Conservation (phyloP, 2,888 invertebrate species). For the Drosophila affinis region DNA sequence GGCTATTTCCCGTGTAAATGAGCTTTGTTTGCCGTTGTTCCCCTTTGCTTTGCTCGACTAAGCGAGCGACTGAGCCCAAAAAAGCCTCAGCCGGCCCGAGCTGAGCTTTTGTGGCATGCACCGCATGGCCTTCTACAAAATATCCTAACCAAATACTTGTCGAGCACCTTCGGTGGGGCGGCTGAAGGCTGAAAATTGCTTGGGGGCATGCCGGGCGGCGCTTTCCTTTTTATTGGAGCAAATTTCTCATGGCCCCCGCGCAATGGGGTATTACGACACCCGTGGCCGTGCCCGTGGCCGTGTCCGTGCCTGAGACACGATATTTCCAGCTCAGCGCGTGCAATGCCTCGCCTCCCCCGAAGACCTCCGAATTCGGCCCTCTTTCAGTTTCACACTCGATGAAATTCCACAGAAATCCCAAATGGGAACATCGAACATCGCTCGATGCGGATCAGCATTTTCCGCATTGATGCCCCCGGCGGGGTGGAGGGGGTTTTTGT, state of each 20-base stretch:
- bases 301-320: too few species aligned
- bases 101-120: conserved; percentile 64
- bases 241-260: conserved; percentile 15
- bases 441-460: neutral
- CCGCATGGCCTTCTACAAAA: conserved; percentile 45
- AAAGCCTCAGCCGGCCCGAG: conserved; percentile 40
- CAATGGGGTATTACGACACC: neutral
- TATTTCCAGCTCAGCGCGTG: conserved; percentile 5
- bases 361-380: neutral
- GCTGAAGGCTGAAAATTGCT: conserved; percentile 30
- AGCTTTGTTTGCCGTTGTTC: conserved; percentile 65
- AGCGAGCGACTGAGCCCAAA: conserved; percentile 20
- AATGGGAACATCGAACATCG: neutral
- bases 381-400: neutral
- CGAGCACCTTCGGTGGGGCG: neutral
- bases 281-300: too few species aligned
- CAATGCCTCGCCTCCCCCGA: neutral
- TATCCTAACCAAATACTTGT: conserved; percentile 3
- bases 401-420: neutral
- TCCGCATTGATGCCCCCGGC: neutral
- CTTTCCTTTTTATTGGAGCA: conserved; percentile 15
- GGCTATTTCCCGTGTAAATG: conserved; percentile 82
- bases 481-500: neutral
- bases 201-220: conserved; percentile 10
- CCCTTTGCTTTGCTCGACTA: conserved; percentile 48